Conservation (phyloP, 1,140 invertebrate species). For the Tetragonula clypearis region DNA sequence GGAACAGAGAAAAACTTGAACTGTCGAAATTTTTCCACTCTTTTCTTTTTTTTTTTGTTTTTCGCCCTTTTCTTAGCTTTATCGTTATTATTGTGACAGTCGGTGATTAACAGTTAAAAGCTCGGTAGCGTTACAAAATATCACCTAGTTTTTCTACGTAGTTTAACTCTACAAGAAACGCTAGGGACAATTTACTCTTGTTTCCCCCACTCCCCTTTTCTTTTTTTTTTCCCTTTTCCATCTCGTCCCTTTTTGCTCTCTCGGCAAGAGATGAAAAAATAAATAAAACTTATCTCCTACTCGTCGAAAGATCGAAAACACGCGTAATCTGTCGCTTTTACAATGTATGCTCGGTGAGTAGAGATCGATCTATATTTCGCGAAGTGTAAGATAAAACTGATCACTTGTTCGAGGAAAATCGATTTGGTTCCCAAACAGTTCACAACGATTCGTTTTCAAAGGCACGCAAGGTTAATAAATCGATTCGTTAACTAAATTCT, state of each 20-base stretch:
- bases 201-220: background rate
- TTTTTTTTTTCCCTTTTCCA: conserved; percentile 2
- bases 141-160: background rate
- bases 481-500: conserved; percentile 31
- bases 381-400: background rate
- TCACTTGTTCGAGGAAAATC: conserved; percentile 6
- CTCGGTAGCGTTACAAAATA: conserved; percentile 17
- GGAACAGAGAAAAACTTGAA: background rate
- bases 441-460: conserved; percentile 32
- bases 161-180: conserved; percentile 11
- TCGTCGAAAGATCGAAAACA: background rate
- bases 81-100: background rate
- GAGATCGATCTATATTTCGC: background rate
- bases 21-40: background rate
- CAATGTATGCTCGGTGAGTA: background rate
- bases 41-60: background rate
- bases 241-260: background rate
- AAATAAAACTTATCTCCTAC: conserved; percentile 13
- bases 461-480: conserved; percentile 48
- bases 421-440: conserved; percentile 40
- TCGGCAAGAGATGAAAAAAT: background rate
- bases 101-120: background rate
- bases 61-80: background rate
- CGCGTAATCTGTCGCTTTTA: background rate
- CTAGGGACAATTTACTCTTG: background rate